phyloP scores from a whole-genome alignment of 2,888 invertebrate species.

The Eledone cirrhosa region DNA sequence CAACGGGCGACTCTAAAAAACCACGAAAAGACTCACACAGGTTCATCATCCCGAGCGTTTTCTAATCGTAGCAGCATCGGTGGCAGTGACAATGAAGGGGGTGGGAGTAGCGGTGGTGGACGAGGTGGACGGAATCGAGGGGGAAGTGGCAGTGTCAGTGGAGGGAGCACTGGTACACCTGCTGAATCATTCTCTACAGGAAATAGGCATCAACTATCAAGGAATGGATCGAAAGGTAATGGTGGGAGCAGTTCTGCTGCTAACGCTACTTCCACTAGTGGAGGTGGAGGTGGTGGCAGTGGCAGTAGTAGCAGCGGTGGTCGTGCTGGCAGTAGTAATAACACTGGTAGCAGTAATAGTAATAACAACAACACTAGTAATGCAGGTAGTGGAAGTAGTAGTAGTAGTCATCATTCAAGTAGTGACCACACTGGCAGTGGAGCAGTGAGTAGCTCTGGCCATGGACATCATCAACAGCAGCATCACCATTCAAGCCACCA shows the following conservation, averaged over 20 bases:
- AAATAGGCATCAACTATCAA: too few species aligned
- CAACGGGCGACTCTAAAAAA: slow-evolving; percentile 18
- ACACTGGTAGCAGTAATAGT: background rate
- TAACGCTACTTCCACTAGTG: background rate
- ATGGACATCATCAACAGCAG: too few species aligned
- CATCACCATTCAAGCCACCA: too few species aligned
- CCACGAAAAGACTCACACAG: background rate
- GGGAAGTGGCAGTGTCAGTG: too few species aligned
- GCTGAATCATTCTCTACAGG: too few species aligned
- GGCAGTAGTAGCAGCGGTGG: background rate
- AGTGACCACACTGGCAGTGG: too few species aligned
- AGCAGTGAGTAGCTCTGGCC: too few species aligned
- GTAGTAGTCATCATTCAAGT: background rate
- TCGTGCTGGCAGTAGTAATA: too few species aligned
- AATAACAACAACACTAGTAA: background rate
- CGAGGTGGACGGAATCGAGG: background rate
- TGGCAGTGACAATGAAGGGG: background rate
- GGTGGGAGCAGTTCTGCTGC: background rate
- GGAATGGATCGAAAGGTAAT: background rate
- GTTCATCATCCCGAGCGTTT: background rate
- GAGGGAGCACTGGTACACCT: background rate
- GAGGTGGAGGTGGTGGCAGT: background rate
- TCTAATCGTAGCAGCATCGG: background rate
- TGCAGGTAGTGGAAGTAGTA: background rate
- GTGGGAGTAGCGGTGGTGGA: background rate